phyloP scores from a whole-genome alignment of 2,797 vertebrate genomes.

The Helicolenus hilgendorfi region DNA sequence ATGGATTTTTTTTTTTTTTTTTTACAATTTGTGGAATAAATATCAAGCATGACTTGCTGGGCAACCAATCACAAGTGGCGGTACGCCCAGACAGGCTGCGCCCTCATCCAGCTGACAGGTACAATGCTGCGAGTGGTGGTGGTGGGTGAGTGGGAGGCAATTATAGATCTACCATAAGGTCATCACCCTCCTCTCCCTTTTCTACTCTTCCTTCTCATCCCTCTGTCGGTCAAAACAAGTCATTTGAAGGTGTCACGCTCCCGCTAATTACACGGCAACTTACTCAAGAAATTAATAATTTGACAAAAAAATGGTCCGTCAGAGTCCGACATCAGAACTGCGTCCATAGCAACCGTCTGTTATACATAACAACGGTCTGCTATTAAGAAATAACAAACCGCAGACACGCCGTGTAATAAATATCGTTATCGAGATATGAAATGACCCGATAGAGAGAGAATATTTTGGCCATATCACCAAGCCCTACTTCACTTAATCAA shows the following conservation, averaged over 20 bases:
- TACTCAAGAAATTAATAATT: no score
- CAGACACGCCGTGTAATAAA: no score
- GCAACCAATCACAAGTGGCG: conserved; percentile 78
- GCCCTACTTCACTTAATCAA: background rate
- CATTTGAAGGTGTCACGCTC: background rate
- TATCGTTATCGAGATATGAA: no score
- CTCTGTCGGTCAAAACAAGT: background rate
- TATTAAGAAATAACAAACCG: no score
- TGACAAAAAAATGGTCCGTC: no score
- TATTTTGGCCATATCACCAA: no score
- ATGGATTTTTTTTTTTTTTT: no score
- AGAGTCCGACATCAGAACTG: no score
- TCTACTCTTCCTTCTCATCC: background rate
- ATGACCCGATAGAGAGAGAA: no score
- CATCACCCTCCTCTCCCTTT: background rate
- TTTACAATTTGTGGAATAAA: conserved; percentile 35
- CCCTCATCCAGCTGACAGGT: conserved; percentile 85
- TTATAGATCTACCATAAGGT: background rate
- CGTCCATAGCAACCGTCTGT: no score
- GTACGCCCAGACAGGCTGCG: conserved; percentile 74
- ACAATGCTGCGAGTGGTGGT: conserved; percentile 21
- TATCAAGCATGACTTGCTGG: conserved; percentile 76
- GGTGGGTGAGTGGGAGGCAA: background rate
- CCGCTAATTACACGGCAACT: no score
- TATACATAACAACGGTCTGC: no score